Conservation (phyloP, 2,888 invertebrate species). For the Podotricha telesiphe region DNA sequence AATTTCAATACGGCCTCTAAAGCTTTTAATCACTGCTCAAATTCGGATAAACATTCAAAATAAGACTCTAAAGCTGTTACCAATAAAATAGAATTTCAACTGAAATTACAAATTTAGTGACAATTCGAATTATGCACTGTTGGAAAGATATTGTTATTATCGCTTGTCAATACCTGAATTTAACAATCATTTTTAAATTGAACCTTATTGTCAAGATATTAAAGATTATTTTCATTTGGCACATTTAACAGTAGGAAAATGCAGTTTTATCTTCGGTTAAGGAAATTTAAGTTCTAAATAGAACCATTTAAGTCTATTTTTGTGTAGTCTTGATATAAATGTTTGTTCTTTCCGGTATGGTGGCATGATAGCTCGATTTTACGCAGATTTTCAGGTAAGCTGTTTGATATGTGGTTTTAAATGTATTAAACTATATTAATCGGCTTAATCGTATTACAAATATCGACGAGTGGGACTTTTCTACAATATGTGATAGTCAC, state of each 20-base stretch:
- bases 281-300: neutral
- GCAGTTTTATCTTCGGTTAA: neutral
- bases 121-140: conserved; percentile 71
- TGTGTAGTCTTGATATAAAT: neutral
- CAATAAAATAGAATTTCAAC: conserved; percentile 50
- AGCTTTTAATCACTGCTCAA: conserved; percentile 39
- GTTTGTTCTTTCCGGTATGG: conserved; percentile 24
- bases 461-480: too few species aligned
- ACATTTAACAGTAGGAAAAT: conserved; percentile 20
- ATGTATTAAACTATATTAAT: neutral
- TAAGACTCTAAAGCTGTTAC: conserved; percentile 41
- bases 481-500: too few species aligned
- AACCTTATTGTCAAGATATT: conserved; percentile 44
- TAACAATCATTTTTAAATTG: conserved; percentile 42
- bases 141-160: conserved; percentile 69
- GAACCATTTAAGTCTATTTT: neutral
- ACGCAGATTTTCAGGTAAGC: conserved; percentile 34
- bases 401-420: conserved; percentile 11
- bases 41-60: conserved; percentile 43
- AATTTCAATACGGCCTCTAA: conserved; percentile 37
- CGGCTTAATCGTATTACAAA: too few species aligned
- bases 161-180: conserved; percentile 56
- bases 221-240: conserved; percentile 39
- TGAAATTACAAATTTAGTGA: conserved; percentile 58
- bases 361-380: conserved; percentile 23